Conservation (phyloP, 2,888 invertebrate species). For the Conistra vaccinii region DNA sequence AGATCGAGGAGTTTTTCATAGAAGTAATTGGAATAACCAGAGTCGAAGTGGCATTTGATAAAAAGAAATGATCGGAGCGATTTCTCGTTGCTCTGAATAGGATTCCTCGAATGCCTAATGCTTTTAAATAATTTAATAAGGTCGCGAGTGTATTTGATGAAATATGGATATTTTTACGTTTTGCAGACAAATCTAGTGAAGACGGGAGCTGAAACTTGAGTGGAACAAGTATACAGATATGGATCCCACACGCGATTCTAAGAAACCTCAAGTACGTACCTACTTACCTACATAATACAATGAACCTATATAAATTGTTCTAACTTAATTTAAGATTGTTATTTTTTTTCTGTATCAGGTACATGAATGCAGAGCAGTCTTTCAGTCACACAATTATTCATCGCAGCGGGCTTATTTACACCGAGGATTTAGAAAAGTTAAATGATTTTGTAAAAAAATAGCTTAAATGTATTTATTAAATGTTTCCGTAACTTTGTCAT, state of each 20-base stretch:
- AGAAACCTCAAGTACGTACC: slow-evolving; percentile 21
- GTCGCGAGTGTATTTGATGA: slow-evolving; percentile 13
- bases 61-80: slow-evolving; percentile 40
- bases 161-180: slow-evolving; percentile 21
- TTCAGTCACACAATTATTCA: background rate
- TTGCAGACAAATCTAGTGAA: slow-evolving; percentile 48
- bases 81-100: slow-evolving; percentile 26
- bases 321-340: background rate
- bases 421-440: background rate
- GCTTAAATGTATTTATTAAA: background rate
- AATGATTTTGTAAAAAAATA: background rate
- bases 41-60: slow-evolving; percentile 46
- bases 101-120: slow-evolving; percentile 7
- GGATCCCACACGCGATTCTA: background rate
- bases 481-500: background rate
- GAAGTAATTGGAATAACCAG: slow-evolving; percentile 51
- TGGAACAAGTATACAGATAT: background rate
- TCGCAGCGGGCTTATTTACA: slow-evolving; percentile 8
- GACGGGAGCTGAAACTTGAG: slow-evolving; percentile 38
- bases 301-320: background rate
- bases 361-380: background rate
- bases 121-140: slow-evolving; percentile 34
- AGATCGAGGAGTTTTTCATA: slow-evolving; percentile 37
- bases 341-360: slow-evolving; percentile 17
- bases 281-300: background rate